These are phyloP conservation scores for Busarellus nigricollis DNA, from an alignment of 2,797 vertebrate species.

Conservation along the genomic window DNA sequence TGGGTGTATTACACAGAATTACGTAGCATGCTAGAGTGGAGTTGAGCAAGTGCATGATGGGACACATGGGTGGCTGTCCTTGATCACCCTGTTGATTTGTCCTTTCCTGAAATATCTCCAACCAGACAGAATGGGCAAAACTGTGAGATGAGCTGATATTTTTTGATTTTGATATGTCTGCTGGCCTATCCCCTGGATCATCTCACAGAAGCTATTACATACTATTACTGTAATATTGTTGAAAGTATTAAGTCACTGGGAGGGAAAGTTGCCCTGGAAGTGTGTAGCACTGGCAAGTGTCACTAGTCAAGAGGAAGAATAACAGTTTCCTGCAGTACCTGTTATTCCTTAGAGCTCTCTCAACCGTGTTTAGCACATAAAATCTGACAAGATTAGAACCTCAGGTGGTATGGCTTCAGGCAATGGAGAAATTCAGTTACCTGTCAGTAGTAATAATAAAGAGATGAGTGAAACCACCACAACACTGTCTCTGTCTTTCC, in stretches of 20 bases:
- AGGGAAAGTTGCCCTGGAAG: not conserved
- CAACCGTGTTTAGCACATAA: conserved; percentile 59
- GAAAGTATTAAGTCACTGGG: not conserved
- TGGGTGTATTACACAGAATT: not conserved
- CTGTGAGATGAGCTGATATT: not conserved
- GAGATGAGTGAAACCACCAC: conserved; percentile 45
- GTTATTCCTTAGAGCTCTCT: conserved; percentile 59
- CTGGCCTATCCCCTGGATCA: not conserved
- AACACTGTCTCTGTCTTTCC: not conserved
- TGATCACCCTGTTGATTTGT: not conserved
- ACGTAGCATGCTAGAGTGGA: fast-evolving
- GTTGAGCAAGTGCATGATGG: not conserved
- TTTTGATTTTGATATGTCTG: not conserved
- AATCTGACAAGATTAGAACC: conserved; percentile 59
- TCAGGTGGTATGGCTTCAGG: conserved; percentile 61
- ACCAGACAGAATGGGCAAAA: not conserved
- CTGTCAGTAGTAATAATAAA: conserved; percentile 59
- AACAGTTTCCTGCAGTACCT: conserved; percentile 48
- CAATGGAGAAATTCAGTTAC: conserved; percentile 63
- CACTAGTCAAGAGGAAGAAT: conserved; percentile 51
- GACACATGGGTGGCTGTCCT: not conserved
- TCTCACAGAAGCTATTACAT: not conserved
- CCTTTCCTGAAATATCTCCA: not conserved
- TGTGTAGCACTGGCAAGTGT: not conserved
- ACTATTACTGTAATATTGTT: not conserved